phyloP scores from a whole-genome alignment of 92 coral and sea anemone genomes.

The Phenganax stokvisi region DNA sequence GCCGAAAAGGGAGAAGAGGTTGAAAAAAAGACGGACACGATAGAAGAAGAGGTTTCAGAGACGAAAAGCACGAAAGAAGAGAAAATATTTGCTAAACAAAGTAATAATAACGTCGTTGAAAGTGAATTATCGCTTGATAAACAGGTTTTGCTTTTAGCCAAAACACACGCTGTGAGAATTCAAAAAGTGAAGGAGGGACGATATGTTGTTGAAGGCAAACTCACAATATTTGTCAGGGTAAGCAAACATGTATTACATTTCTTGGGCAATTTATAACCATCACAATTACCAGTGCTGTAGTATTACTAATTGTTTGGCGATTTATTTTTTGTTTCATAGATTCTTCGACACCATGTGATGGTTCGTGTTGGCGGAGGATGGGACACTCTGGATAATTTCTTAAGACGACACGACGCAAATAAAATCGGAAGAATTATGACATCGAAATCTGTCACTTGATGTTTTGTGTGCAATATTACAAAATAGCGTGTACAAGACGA shows the following conservation, averaged over 20 bases:
- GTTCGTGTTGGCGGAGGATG: conserved; percentile 99
- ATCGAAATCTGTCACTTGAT: conserved; percentile 43
- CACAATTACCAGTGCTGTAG: neutral
- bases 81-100: conserved; percentile 55
- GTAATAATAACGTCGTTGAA: conserved; percentile 1
- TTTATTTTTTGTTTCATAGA: conserved; percentile 42
- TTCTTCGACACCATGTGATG: conserved; percentile 94
- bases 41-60: conserved; percentile 17
- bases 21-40: conserved; percentile 41
- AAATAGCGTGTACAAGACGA: neutral
- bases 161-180: conserved; percentile 67
- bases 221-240: conserved; percentile 97
- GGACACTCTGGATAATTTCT: conserved; percentile 93
- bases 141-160: conserved; percentile 83
- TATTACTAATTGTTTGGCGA: neutral
- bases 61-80: conserved; percentile 50
- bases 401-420: conserved; percentile 92
- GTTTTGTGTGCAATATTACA: neutral
- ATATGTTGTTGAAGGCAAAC: conserved; percentile 84
- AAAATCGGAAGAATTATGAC: conserved; percentile 83
- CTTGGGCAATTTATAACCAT: neutral
- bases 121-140: conserved; percentile 53
- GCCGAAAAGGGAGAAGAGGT: conserved; percentile 45
- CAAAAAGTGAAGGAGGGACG: conserved; percentile 86
- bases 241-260: conserved; percentile 19